Evolutionary conservation across 2,888 invertebrate species (phyloP).

Genomic region (Eupithecia insigniata): DNA sequence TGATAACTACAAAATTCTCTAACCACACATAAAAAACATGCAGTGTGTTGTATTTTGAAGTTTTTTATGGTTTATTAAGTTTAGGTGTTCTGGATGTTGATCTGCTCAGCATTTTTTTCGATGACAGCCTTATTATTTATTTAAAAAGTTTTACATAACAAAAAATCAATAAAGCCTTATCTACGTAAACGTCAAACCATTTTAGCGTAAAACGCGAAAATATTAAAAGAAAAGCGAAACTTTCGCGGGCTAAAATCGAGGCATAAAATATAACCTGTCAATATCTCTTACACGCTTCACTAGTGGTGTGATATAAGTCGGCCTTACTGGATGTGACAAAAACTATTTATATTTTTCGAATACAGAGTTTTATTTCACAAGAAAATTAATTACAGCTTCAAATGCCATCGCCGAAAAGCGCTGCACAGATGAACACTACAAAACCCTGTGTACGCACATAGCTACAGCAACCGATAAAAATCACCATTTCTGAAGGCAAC

Average conservation of each 20-base stretch:
- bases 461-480: too few species aligned
- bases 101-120: neutral
- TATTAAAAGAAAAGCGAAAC: slow-evolving; percentile 61
- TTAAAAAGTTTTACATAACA: neutral
- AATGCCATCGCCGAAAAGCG: too few species aligned
- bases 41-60: too few species aligned
- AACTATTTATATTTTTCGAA: neutral
- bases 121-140: neutral
- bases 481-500: too few species aligned
- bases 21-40: too few species aligned
- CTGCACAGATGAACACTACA: too few species aligned
- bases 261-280: slow-evolving; percentile 73
- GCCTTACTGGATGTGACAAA: slow-evolving; percentile 45
- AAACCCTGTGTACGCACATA: too few species aligned
- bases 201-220: slow-evolving; percentile 42
- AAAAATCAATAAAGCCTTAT: neutral
- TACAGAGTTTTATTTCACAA: neutral
- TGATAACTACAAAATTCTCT: too few species aligned
- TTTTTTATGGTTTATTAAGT: too few species aligned
- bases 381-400: neutral
- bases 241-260: slow-evolving; percentile 48
- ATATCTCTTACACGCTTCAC: slow-evolving; percentile 68
- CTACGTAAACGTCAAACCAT: slow-evolving; percentile 18
- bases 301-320: slow-evolving; percentile 44
- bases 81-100: neutral